A percentile compares a stretch with the other conserved stretches of the same genome.
Evolutionary conservation across 2,888 invertebrate genomes (phyloP).

Genomic region (Philaethria dido): DNA sequence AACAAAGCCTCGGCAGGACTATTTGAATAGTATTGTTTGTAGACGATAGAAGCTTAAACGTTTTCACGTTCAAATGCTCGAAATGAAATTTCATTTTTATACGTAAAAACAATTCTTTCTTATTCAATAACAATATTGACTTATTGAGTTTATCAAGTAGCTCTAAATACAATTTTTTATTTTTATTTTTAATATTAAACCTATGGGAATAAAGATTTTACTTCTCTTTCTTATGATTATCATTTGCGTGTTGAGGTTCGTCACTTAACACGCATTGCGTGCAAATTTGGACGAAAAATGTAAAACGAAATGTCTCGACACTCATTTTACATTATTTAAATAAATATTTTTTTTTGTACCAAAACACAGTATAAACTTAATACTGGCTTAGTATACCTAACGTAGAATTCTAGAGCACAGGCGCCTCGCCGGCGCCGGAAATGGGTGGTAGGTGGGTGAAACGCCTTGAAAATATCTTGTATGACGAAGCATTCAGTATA

Average conservation of each 20-base stretch:
- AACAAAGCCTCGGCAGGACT: neutral
- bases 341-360: neutral
- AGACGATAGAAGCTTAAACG: slow-evolving; percentile 3
- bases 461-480: slow-evolving; percentile 19
- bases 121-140: neutral
- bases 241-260: too few species aligned
- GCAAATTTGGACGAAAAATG: too few species aligned
- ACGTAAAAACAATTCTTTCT: neutral
- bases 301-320: too few species aligned
- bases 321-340: too few species aligned
- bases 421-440: slow-evolving; percentile 38
- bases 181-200: neutral
- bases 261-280: too few species aligned
- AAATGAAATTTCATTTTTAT: slow-evolving; percentile 7
- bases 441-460: slow-evolving; percentile 31
- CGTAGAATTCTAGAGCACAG: slow-evolving; percentile 21
- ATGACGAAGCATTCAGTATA: slow-evolving; percentile 21
- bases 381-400: neutral
- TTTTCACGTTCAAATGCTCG: slow-evolving; percentile 9
- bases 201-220: too few species aligned
- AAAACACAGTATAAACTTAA: slow-evolving; percentile 1
- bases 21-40: slow-evolving; percentile 19
- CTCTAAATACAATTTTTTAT: neutral
- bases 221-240: too few species aligned
- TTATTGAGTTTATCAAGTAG: neutral